These are phyloP conservation scores for Conchocele bisecta DNA, from an alignment of 2,888 invertebrate species.

Conservation along the genomic window DNA sequence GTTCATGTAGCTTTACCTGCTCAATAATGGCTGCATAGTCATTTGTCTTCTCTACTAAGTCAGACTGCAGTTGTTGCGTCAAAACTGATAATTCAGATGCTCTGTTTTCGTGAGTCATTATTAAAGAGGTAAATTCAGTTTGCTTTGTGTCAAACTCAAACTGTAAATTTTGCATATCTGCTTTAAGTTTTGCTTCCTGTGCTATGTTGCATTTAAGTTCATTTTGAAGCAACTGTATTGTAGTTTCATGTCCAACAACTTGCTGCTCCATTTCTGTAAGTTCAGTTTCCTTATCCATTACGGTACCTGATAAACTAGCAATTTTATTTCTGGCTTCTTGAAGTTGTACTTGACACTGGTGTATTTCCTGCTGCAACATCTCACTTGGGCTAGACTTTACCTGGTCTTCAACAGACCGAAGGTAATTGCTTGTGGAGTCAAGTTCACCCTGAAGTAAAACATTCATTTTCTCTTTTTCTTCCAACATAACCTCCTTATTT, in stretches of 20 bases:
- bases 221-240: constrained; percentile 59
- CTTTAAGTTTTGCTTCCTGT: not conserved
- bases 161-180: constrained; percentile 5
- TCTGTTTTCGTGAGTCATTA: too few relatives aligned
- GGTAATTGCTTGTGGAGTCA: too few relatives aligned
- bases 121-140: too few relatives aligned
- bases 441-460: constrained; percentile 46
- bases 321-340: too few relatives aligned
- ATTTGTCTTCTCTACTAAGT: too few relatives aligned
- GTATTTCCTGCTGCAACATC: too few relatives aligned
- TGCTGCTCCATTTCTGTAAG: constrained; percentile 47
- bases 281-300: constrained; percentile 44
- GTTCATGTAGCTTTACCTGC: not conserved
- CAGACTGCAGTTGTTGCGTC: too few relatives aligned
- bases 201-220: constrained; percentile 49
- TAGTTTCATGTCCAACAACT: constrained; percentile 47
- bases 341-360: too few relatives aligned
- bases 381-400: too few relatives aligned
- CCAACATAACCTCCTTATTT: constrained; percentile 24
- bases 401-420: too few relatives aligned
- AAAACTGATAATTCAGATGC: too few relatives aligned
- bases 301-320: too few relatives aligned
- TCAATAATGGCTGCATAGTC: constrained; percentile 18
- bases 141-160: not conserved
- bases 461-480: constrained; percentile 58